Evolutionary conservation across 1,140 invertebrate species (phyloP).

Genomic region (Dolichoris vasculosae): DNA sequence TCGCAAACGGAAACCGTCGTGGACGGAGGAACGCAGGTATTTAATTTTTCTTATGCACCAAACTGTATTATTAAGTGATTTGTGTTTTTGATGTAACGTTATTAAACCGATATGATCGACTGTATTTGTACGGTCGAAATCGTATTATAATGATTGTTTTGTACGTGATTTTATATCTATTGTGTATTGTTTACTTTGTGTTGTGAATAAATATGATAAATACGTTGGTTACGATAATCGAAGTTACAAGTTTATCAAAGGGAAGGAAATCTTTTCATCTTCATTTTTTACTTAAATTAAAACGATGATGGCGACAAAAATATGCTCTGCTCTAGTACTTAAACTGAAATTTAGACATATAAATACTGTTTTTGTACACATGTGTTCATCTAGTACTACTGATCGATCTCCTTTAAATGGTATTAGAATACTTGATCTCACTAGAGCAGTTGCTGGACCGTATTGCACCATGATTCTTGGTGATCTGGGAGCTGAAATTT

Average conservation of each 20-base stretch:
- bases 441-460: slow-evolving; percentile 85
- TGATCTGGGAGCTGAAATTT: slow-evolving; percentile 95
- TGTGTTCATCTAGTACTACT: slow-evolving; percentile 28
- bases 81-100: neutral
- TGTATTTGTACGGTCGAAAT: neutral
- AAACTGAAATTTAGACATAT: neutral
- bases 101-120: neutral
- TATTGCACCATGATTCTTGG: slow-evolving; percentile 93
- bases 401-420: slow-evolving; percentile 75
- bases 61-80: neutral
- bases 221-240: neutral
- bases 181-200: neutral
- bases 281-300: neutral
- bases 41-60: slow-evolving; percentile 23
- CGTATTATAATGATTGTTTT: neutral
- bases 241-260: neutral
- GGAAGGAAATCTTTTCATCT: neutral
- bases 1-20: slow-evolving; percentile 53
- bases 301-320: neutral
- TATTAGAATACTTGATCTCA: slow-evolving; percentile 87
- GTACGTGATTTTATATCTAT: neutral
- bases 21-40: slow-evolving; percentile 52
- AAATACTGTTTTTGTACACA: neutral
- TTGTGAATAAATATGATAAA: neutral
- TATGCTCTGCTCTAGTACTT: neutral